phyloP scores from a whole-genome alignment of 2,888 invertebrate genomes.

The Embidobia sp. region DNA sequence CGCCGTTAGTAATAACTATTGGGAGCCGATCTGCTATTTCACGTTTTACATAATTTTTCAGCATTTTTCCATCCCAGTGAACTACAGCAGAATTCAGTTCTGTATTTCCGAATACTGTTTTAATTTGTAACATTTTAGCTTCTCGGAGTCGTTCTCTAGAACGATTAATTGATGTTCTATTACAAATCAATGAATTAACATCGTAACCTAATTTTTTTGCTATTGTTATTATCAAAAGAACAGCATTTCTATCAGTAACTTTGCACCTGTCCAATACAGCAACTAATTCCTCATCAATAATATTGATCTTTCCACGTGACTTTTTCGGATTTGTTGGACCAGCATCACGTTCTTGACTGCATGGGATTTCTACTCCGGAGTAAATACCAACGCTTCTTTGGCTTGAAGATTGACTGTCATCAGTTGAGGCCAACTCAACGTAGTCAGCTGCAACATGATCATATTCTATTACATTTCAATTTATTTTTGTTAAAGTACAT shows the following conservation, averaged over 20 bases:
- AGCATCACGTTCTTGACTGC: conserved; percentile 30
- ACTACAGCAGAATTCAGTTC: not conserved
- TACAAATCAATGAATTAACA: conserved; percentile 5
- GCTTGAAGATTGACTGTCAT: conserved; percentile 3
- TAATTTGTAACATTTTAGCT: not conserved
- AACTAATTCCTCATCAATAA: conserved; percentile 40
- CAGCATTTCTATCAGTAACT: conserved; percentile 12
- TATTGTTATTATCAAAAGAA: not conserved
- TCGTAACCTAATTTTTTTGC: not conserved
- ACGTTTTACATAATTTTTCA: conserved; percentile 19
- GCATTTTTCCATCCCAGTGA: conserved; percentile 20
- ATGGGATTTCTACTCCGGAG: conserved; percentile 37
- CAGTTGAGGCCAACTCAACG: too few species aligned
- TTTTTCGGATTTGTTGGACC: conserved; percentile 31
- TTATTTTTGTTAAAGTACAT: too few species aligned
- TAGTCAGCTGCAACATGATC: too few species aligned
- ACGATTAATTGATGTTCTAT: not conserved
- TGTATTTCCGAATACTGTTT: not conserved
- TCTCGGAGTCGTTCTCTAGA: not conserved
- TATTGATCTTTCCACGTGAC: conserved; percentile 37
- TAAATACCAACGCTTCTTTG: conserved; percentile 56
- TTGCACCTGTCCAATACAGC: conserved; percentile 25
- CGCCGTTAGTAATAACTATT: too few species aligned
- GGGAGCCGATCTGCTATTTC: not conserved
- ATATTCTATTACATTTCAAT: too few species aligned